Conservation (phyloP, 2,888 invertebrate species). For the Rhagonycha lutea region DNA sequence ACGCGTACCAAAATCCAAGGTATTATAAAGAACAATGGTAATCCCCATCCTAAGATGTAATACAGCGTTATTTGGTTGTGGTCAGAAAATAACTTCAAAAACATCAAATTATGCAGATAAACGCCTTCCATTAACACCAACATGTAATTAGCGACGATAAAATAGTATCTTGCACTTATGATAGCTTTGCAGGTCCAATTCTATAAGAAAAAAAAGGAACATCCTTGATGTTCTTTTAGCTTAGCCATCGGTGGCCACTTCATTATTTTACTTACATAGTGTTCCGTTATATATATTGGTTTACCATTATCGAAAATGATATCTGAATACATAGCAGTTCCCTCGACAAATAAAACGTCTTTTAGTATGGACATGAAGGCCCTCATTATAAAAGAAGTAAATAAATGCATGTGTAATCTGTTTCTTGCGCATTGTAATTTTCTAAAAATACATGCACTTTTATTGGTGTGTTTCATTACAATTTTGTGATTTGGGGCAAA, state of each 20-base stretch:
- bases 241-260: background rate
- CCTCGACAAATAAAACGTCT: slow-evolving; percentile 60
- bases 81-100: slow-evolving; percentile 67
- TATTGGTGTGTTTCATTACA: too few relatives aligned
- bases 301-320: slow-evolving; percentile 49
- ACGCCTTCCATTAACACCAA: slow-evolving; percentile 74
- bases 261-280: slow-evolving; percentile 45
- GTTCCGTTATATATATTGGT: slow-evolving; percentile 48
- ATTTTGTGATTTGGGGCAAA: too few relatives aligned
- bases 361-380: slow-evolving; percentile 64
- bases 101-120: slow-evolving; percentile 70
- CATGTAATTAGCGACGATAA: slow-evolving; percentile 68
- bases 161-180: slow-evolving; percentile 65
- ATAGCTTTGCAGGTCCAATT: slow-evolving; percentile 68
- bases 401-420: slow-evolving; percentile 68
- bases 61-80: slow-evolving; percentile 63
- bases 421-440: slow-evolving; percentile 68
- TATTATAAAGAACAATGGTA: slow-evolving; percentile 61
- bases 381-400: slow-evolving; percentile 66
- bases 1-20: slow-evolving; percentile 63
- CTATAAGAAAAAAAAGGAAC: slow-evolving; percentile 49
- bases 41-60: slow-evolving; percentile 66
- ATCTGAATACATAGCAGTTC: slow-evolving; percentile 55
- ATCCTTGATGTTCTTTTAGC: background rate
- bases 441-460: slow-evolving; percentile 49